These are phyloP conservation scores for Sapayoa aenigma DNA, from an alignment of 2,113 vertebrate species.

Conservation along the genomic window DNA sequence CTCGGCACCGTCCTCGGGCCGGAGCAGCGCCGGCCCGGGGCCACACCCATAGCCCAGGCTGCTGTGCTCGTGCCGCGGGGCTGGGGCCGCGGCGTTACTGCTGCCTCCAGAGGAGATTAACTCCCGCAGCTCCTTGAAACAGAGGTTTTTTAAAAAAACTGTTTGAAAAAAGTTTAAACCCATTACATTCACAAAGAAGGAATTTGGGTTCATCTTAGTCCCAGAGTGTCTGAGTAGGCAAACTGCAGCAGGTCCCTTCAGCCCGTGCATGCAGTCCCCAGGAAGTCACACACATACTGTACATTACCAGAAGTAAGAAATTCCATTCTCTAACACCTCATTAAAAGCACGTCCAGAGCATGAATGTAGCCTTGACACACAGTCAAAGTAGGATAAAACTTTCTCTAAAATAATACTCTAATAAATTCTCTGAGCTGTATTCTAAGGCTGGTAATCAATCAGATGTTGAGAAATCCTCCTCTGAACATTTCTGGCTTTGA, in stretches of 20 bases:
- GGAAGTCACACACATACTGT: neutral
- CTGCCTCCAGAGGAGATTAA: no score
- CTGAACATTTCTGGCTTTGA: neutral
- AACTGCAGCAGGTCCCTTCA: neutral
- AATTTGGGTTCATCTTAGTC: neutral
- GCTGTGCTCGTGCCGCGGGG: no score
- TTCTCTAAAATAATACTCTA: neutral
- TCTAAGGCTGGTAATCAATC: neutral
- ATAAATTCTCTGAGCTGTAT: neutral
- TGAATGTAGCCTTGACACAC: neutral
- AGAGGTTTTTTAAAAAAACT: no score
- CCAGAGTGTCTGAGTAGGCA: neutral
- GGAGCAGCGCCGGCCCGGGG: no score
- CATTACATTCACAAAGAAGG: neutral
- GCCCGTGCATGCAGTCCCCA: neutral
- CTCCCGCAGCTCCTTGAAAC: no score
- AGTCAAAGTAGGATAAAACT: neutral
- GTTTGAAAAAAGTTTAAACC: no score
- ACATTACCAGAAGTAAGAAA: neutral
- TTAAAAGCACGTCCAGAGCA: neutral
- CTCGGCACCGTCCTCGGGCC: no score
- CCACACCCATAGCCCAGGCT: no score
- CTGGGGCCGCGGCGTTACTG: no score
- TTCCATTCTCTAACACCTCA: neutral
- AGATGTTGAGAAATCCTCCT: neutral